A percentile compares a stretch with the other conserved stretches of the same genome.
phyloP scores from a whole-genome alignment of 2,797 vertebrate species.

The Pantherophis vulpinus region DNA sequence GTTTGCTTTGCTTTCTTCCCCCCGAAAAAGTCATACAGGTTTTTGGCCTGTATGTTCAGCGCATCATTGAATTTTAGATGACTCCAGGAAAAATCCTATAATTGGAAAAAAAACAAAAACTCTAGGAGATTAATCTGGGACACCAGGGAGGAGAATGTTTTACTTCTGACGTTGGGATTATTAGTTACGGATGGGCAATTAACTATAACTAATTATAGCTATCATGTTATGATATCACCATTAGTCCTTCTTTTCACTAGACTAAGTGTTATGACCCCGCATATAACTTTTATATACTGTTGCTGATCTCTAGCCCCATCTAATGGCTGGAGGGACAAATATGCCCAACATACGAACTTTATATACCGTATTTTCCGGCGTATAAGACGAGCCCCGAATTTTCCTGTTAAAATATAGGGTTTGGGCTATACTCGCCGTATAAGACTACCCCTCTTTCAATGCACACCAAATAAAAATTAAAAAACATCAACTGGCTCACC shows the following conservation, averaged over 20 bases:
- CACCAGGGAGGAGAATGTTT: not conserved
- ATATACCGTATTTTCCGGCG: no score
- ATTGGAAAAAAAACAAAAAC: not conserved
- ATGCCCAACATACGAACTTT: no score
- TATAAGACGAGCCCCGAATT: no score
- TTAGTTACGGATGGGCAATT: not conserved
- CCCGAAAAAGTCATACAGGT: not conserved
- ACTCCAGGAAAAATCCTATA: not conserved
- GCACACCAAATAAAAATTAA: no score
- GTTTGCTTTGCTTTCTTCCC: not conserved
- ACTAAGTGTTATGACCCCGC: no score
- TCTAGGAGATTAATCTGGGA: not conserved
- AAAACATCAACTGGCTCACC: no score
- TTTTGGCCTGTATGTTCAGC: not conserved
- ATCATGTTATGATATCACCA: not conserved
- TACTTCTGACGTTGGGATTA: not conserved
- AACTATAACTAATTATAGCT: not conserved
- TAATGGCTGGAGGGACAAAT: no score
- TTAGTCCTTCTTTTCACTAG: not conserved
- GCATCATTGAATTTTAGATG: not conserved
- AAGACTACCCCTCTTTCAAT: no score
- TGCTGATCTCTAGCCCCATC: no score
- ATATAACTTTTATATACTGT: no score
- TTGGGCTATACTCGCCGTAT: no score
- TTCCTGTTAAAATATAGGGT: no score